These are phyloP conservation scores for Meiosimyza decipiens DNA, from an alignment of 2,888 invertebrate species.

Conservation along the genomic window DNA sequence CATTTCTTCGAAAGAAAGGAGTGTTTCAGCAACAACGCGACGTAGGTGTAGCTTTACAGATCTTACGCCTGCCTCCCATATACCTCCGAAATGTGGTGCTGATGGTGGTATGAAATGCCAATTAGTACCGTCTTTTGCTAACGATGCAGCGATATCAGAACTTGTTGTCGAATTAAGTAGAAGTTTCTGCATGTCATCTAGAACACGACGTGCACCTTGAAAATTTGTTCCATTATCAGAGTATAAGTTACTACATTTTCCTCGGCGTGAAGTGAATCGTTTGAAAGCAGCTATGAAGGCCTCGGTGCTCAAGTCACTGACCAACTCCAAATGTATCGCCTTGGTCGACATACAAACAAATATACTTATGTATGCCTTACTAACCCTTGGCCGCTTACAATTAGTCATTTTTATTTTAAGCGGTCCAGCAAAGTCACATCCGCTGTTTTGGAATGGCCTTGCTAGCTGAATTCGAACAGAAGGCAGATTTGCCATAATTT, in stretches of 20 bases:
- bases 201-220: slow-evolving; percentile 15
- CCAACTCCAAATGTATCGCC: slow-evolving; percentile 34
- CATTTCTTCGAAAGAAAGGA: slow-evolving; percentile 39
- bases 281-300: slow-evolving; percentile 33
- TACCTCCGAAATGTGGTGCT: slow-evolving; percentile 37
- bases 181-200: slow-evolving; percentile 33
- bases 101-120: slow-evolving; percentile 41
- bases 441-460: slow-evolving; percentile 29
- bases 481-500: slow-evolving; percentile 38
- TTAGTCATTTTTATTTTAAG: slow-evolving; percentile 11
- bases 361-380: slow-evolving; percentile 24
- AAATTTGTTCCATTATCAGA: slow-evolving; percentile 33
- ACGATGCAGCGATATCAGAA: background rate
- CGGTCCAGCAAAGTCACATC: slow-evolving; percentile 23
- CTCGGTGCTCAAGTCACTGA: slow-evolving; percentile 22
- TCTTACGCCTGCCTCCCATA: slow-evolving; percentile 32
- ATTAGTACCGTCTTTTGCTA: slow-evolving; percentile 19
- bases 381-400: background rate
- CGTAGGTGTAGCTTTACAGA: slow-evolving; percentile 35
- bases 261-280: slow-evolving; percentile 27
- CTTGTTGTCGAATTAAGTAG: slow-evolving; percentile 31
- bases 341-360: slow-evolving; percentile 32
- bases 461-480: slow-evolving; percentile 28
- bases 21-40: slow-evolving; percentile 32
- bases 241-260: slow-evolving; percentile 34